These are phyloP conservation scores for Lycorma delicatula DNA, from an alignment of 1,140 invertebrate species.

Conservation along the genomic window DNA sequence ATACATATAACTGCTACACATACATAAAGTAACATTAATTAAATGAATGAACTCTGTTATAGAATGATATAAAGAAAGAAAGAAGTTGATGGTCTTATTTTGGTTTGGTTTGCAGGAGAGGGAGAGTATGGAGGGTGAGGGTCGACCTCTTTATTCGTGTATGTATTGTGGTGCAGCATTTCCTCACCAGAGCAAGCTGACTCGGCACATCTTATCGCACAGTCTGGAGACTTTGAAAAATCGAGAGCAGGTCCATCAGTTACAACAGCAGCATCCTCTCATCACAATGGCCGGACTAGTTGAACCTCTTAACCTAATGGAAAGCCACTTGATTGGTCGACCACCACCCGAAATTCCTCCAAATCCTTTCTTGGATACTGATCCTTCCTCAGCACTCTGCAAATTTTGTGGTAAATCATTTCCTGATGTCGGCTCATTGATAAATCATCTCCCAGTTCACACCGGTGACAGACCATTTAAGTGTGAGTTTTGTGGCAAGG, in stretches of 20 bases:
- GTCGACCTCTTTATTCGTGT: constrained; percentile 45
- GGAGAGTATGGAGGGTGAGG: constrained; percentile 55
- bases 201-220: constrained; percentile 76
- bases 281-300: constrained; percentile 32
- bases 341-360: constrained; percentile 37
- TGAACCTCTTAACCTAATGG: constrained; percentile 35
- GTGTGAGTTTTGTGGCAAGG: constrained; percentile 84
- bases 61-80: constrained; percentile 33
- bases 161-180: constrained; percentile 80
- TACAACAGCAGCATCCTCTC: constrained; percentile 43
- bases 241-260: constrained; percentile 52
- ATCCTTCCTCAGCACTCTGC: constrained; percentile 58
- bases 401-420: constrained; percentile 86
- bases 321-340: constrained; percentile 30
- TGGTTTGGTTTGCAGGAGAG: constrained; percentile 86
- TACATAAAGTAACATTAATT: not conserved
- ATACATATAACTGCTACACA: too few relatives aligned
- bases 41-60: not conserved
- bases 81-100: constrained; percentile 85
- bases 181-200: constrained; percentile 80
- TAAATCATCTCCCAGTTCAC: constrained; percentile 76
- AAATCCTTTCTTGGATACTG: constrained; percentile 43
- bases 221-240: constrained; percentile 77
- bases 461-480: constrained; percentile 82
- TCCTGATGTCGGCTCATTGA: constrained; percentile 75